Conservation (phyloP, 2,888 invertebrate genomes). For the Lampropteryx suffumata region DNA sequence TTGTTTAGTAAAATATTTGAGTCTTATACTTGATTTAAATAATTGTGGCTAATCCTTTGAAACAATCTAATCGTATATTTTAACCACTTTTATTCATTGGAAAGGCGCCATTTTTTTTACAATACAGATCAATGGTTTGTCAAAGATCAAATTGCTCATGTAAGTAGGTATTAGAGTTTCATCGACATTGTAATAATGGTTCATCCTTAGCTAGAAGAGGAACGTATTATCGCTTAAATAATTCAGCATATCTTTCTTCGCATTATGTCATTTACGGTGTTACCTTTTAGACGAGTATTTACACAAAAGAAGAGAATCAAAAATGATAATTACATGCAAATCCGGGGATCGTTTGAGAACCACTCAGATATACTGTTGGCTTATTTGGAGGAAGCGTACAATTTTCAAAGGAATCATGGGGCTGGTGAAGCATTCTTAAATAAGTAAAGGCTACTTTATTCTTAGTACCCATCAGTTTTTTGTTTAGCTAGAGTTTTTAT, state of each 20-base stretch:
- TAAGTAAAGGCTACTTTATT: slow-evolving; percentile 35
- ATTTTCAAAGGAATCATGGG: slow-evolving; percentile 38
- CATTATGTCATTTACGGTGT: slow-evolving; percentile 81
- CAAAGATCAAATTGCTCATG: too few relatives aligned
- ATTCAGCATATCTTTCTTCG: slow-evolving; percentile 79
- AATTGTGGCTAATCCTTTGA: too few relatives aligned
- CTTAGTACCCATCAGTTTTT: slow-evolving; percentile 28
- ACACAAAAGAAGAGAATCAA: slow-evolving; percentile 83
- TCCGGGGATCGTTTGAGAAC: slow-evolving; percentile 67
- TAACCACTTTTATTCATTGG: too few relatives aligned
- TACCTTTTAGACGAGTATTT: slow-evolving; percentile 78
- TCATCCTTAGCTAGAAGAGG: slow-evolving; percentile 45
- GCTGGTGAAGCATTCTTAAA: slow-evolving; percentile 39
- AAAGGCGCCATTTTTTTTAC: too few relatives aligned
- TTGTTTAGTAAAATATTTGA: too few relatives aligned
- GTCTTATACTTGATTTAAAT: too few relatives aligned
- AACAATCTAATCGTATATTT: too few relatives aligned
- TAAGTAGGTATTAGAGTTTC: too few relatives aligned
- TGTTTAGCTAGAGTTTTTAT: slow-evolving; percentile 15
- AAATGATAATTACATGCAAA: slow-evolving; percentile 83
- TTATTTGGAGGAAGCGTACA: slow-evolving; percentile 49
- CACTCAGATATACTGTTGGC: slow-evolving; percentile 46
- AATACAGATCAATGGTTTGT: too few relatives aligned
- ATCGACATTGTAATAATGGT: slow-evolving; percentile 1
- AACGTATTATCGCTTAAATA: slow-evolving; percentile 78